Evolutionary conservation across 2,888 invertebrate species (phyloP).

Genomic region (Lampropteryx suffumata): DNA sequence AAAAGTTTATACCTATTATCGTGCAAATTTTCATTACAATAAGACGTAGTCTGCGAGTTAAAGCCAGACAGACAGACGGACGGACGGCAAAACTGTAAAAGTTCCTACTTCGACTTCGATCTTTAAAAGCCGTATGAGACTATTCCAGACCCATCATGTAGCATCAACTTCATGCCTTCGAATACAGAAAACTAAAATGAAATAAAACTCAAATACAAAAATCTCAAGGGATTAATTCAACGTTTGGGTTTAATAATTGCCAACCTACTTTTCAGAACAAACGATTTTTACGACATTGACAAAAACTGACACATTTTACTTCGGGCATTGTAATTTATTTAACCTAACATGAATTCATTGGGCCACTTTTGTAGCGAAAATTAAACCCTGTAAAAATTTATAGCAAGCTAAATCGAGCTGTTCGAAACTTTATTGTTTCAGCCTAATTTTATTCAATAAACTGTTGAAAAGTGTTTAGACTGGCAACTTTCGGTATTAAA

Average conservation of each 20-base stretch:
- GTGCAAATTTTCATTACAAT: too few relatives aligned
- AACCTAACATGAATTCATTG: conserved; percentile 3
- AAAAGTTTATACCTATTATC: too few relatives aligned
- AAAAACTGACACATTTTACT: not conserved
- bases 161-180: too few relatives aligned
- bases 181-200: not conserved
- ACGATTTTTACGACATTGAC: not conserved
- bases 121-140: too few relatives aligned
- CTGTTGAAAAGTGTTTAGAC: too few relatives aligned
- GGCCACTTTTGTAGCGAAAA: not conserved
- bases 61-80: too few relatives aligned
- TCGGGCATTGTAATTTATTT: not conserved
- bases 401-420: not conserved
- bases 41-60: too few relatives aligned
- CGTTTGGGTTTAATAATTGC: not conserved
- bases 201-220: not conserved
- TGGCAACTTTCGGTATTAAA: too few relatives aligned
- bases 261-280: not conserved
- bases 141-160: too few relatives aligned
- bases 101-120: too few relatives aligned
- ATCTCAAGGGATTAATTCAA: not conserved
- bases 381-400: not conserved
- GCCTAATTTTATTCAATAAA: not conserved
- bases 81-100: too few relatives aligned
- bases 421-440: not conserved